phyloP scores from a whole-genome alignment of 2,888 invertebrate genomes.

The Thereva unica region DNA sequence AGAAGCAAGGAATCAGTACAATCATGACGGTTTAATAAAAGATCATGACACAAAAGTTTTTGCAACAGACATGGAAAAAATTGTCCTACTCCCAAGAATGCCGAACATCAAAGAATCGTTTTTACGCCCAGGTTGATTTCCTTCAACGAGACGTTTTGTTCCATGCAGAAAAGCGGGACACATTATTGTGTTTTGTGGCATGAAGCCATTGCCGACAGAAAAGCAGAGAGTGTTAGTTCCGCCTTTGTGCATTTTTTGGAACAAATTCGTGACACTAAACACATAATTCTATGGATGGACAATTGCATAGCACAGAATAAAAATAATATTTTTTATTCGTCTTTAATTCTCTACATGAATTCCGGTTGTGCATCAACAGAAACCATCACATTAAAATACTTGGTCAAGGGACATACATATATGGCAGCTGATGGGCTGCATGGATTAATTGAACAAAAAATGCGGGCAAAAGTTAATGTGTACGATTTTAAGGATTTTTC shows the following conservation, averaged over 20 bases:
- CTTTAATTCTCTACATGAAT: neutral
- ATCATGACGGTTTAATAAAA: neutral
- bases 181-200: conserved; percentile 12
- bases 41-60: neutral
- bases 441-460: conserved; percentile 9
- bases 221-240: neutral
- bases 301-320: conserved; percentile 15
- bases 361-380: neutral
- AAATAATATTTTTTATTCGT: conserved; percentile 1
- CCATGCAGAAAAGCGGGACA: neutral
- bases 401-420: conserved; percentile 11
- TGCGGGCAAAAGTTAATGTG: neutral
- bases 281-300: conserved; percentile 7
- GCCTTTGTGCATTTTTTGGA: conserved; percentile 10
- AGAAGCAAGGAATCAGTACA: neutral
- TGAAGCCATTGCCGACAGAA: conserved; percentile 10
- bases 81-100: conserved; percentile 4
- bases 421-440: conserved; percentile 19
- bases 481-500: conserved; percentile 10
- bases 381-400: conserved; percentile 1
- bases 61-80: conserved; percentile 4
- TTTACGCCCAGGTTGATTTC: too few relatives aligned
- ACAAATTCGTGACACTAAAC: neutral
- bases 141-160: too few relatives aligned
- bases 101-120: conserved; percentile 2